A percentile compares a stretch with the other conserved stretches of the same genome.
phyloP scores from a whole-genome alignment of 2,113 vertebrate genomes.

The Apeltes quadracus region DNA sequence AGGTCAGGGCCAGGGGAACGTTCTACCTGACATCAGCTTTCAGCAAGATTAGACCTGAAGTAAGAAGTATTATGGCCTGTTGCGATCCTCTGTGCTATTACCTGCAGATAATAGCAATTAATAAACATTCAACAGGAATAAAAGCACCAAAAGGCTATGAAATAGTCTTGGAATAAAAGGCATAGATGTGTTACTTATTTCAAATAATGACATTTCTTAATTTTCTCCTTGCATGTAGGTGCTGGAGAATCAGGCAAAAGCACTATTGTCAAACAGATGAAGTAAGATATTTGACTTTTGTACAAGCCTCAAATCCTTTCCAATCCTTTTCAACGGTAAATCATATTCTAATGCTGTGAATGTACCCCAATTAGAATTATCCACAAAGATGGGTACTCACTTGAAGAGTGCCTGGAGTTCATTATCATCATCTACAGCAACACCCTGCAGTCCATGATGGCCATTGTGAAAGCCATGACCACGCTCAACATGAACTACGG shows the following conservation, averaged over 20 bases:
- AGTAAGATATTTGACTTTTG: slow-evolving; percentile 83
- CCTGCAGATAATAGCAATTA: slow-evolving; percentile 5
- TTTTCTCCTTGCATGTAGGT: slow-evolving; percentile 75
- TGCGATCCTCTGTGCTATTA: slow-evolving; percentile 9
- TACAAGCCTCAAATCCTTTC: neutral
- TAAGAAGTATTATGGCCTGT: slow-evolving; percentile 64
- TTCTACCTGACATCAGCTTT: slow-evolving; percentile 56
- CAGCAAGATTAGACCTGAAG: slow-evolving; percentile 64
- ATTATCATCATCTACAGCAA: slow-evolving; percentile 96
- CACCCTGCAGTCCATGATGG: slow-evolving; percentile 94
- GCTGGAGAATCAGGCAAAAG: slow-evolving; percentile 98
- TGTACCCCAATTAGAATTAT: slow-evolving; percentile 88
- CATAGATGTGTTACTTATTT: neutral
- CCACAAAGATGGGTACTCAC: slow-evolving; percentile 95
- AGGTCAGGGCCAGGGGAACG: slow-evolving; percentile 59
- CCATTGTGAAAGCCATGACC: slow-evolving; percentile 93
- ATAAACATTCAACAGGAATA: neutral
- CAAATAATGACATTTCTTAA: neutral
- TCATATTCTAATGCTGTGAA: neutral
- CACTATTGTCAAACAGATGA: slow-evolving; percentile 99
- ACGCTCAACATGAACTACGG: slow-evolving; percentile 90
- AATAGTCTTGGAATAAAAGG: neutral
- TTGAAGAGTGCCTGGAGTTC: slow-evolving; percentile 95
- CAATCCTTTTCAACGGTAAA: neutral
- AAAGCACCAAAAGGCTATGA: neutral